A percentile compares a stretch with the other conserved stretches of the same genome.
Conservation (phyloP, 2,888 invertebrate species). For the Coremacera marginata region DNA sequence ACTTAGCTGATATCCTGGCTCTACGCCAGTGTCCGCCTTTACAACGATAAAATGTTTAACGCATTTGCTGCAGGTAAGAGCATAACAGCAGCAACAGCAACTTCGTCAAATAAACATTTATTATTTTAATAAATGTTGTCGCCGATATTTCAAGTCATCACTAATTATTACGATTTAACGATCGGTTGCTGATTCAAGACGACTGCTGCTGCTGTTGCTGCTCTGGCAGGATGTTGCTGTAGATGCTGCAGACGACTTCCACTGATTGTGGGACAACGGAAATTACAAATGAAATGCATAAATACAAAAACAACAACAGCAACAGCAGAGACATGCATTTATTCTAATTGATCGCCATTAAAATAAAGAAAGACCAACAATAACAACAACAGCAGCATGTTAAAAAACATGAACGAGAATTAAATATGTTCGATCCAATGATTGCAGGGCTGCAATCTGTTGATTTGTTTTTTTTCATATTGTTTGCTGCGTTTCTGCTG, state of each 20-base stretch:
- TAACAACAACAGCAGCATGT: constrained; percentile 28
- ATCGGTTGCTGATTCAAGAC: background rate
- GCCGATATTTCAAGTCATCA: constrained; percentile 28
- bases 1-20: no score
- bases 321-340: constrained; percentile 47
- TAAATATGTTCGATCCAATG: background rate
- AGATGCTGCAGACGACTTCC: background rate
- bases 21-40: no score
- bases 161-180: constrained; percentile 37
- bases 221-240: background rate
- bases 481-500: constrained; percentile 18
- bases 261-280: constrained; percentile 52
- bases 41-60: background rate
- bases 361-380: constrained; percentile 19
- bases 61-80: background rate
- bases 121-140: constrained; percentile 58
- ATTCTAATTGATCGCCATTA: constrained; percentile 60
- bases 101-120: constrained; percentile 48
- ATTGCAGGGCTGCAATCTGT: background rate
- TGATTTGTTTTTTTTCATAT: no score
- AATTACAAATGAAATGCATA: constrained; percentile 43
- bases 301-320: constrained; percentile 35
- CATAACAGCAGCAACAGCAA: constrained; percentile 44
- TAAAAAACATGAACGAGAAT: constrained; percentile 44
- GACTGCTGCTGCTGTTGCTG: background rate